Evolutionary conservation across 2,113 vertebrate genomes (phyloP), one percentile per base, ranked within the genome.

Genomic region (Apistogramma diplotaenia): DNA sequence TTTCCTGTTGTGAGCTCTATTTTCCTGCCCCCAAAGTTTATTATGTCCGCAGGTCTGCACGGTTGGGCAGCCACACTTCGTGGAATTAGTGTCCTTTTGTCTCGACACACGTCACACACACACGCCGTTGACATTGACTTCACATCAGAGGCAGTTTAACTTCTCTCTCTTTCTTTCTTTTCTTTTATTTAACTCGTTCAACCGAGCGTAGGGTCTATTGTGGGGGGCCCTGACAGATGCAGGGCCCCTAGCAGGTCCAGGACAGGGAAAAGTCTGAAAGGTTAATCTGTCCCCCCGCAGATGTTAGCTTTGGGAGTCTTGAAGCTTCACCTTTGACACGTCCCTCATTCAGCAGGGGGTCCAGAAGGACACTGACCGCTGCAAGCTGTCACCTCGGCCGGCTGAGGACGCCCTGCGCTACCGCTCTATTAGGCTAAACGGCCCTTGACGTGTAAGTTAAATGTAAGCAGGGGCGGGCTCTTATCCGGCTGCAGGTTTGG

Each of bases 281-380:
- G 95, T 96, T 96, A 96, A 96, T 96, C 95, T 96, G 95, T 93
- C 90, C 92, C 89, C 91, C 94, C 94, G 95, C 96, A 97, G 96
- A 96, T 97, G 96, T 95, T 96, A 94, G 95, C 96, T 96, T 95
- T 93, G 91, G 94, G 95, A 96, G 96, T 96, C 95, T 96, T 95
- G 94, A 96, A 95, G 96, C 95, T 94, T 97, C 96, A 97, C 96
- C 96, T 97, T 97, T 97, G 96, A 97, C 96, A 97, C 93, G 94
- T 93, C 91, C 92, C 94, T 91, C 91, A 93, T 93, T 95, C 92
- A 92, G 94, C 90, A 43, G 90, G 93, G 93, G 91, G 91, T 92
- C 85, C 92, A 94, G 94, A 93, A 91, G 93, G 91, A 95, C 94
- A 94, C 94, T 95, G 94, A 93, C 94, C 94, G 88, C 92, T 92